phyloP scores from a whole-genome alignment of 2,888 invertebrate genomes.

The Eupithecia subumbrata region DNA sequence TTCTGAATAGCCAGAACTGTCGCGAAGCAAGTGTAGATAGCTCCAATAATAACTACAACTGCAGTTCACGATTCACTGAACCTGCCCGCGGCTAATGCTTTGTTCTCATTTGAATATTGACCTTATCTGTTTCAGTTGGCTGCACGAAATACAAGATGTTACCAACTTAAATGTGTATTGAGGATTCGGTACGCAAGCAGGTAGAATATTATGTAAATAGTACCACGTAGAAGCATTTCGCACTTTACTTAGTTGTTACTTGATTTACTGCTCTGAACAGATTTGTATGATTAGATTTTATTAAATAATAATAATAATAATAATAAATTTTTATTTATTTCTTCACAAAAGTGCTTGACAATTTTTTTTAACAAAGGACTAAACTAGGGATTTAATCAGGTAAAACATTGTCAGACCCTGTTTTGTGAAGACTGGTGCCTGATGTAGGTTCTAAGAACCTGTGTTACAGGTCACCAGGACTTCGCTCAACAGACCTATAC shows the following conservation, averaged over 20 bases:
- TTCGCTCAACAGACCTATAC: too few species aligned
- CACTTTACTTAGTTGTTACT: background rate
- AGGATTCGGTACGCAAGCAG: background rate
- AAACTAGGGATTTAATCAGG: too few species aligned
- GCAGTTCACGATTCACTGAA: slow-evolving; percentile 31
- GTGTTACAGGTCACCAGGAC: too few species aligned
- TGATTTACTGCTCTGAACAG: background rate
- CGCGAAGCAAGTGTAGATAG: slow-evolving; percentile 27
- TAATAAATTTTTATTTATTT: too few species aligned
- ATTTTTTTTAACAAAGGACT: too few species aligned
- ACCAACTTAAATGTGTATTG: background rate
- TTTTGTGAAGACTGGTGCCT: too few species aligned
- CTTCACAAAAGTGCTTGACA: too few species aligned
- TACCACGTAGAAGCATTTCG: background rate
- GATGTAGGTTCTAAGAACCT: too few species aligned
- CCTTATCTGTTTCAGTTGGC: background rate
- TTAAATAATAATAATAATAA: too few species aligned
- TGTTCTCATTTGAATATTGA: slow-evolving; percentile 35
- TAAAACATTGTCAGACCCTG: too few species aligned
- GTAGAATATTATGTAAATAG: background rate
- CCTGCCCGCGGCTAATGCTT: slow-evolving; percentile 18
- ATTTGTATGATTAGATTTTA: background rate
- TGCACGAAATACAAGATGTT: slow-evolving; percentile 1
- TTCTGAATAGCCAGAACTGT: slow-evolving; percentile 13
- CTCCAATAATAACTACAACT: slow-evolving; percentile 31